Percentiles rank a stretch among this genome's conserved stretches.
Evolutionary conservation across 92 coral and sea anemone species (phyloP).

Genomic region (Porites divaricata): DNA sequence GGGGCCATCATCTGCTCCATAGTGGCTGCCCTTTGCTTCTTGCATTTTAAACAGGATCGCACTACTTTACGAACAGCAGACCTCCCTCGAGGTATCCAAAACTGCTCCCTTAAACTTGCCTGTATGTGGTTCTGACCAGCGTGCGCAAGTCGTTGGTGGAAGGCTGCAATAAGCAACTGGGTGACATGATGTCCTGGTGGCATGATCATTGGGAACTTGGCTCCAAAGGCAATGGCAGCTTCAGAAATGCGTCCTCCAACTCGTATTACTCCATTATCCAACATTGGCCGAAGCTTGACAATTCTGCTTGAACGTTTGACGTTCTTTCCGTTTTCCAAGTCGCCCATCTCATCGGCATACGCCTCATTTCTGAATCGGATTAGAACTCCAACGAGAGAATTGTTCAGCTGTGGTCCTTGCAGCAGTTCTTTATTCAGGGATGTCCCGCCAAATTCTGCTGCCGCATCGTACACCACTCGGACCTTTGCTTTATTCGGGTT

Average conservation of each 20-base stretch:
- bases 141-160: slow-evolving; percentile 53
- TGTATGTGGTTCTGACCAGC: slow-evolving; percentile 58
- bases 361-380: slow-evolving; percentile 54
- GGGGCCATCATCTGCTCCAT: slow-evolving; percentile 61
- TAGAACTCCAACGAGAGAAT: slow-evolving; percentile 56
- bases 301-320: slow-evolving; percentile 40
- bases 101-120: slow-evolving; percentile 39
- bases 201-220: slow-evolving; percentile 56
- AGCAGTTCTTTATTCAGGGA: slow-evolving; percentile 56
- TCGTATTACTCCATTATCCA: slow-evolving; percentile 35
- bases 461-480: slow-evolving; percentile 52
- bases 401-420: slow-evolving; percentile 62
- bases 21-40: slow-evolving; percentile 43
- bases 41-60: slow-evolving; percentile 50
- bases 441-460: slow-evolving; percentile 53
- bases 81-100: slow-evolving; percentile 54
- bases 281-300: slow-evolving; percentile 43
- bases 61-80: slow-evolving; percentile 42
- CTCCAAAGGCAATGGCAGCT: slow-evolving; percentile 27
- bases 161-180: slow-evolving; percentile 45
- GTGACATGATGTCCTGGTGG: slow-evolving; percentile 55
- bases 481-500: slow-evolving; percentile 57
- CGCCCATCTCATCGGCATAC: too few relatives aligned
- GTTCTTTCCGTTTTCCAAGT: slow-evolving; percentile 17
- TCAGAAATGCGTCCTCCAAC: slow-evolving; percentile 52